phyloP scores from a whole-genome alignment of 2,113 vertebrate species.

The Colaptes auratus region DNA sequence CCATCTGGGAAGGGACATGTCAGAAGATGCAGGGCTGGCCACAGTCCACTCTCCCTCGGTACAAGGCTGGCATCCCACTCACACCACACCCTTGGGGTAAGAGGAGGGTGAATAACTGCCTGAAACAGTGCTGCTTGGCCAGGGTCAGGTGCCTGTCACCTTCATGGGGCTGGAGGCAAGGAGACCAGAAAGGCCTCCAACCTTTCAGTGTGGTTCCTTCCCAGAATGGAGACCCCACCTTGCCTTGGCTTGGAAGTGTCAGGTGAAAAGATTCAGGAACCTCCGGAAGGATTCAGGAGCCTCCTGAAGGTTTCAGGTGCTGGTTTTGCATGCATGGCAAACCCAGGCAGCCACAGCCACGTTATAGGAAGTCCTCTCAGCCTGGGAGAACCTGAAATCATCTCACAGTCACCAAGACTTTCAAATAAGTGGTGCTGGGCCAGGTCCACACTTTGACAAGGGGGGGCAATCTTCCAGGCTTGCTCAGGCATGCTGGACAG shows the following conservation, averaged over 20 bases:
- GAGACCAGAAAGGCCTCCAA: not conserved
- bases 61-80: not conserved
- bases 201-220: not conserved
- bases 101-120: not conserved
- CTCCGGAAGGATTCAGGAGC: not conserved
- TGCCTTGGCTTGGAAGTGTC: not conserved
- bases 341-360: not conserved
- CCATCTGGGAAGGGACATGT: rapidly evolving
- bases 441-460: rapidly evolving
- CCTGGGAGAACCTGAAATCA: not conserved
- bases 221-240: not conserved
- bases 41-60: rapidly evolving
- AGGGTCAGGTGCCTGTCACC: rapidly evolving
- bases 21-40: not conserved
- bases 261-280: not conserved
- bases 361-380: rapidly evolving
- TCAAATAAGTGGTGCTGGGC: not conserved
- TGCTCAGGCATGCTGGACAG: not conserved
- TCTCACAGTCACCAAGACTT: not conserved
- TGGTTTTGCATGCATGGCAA: not conserved
- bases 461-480: not conserved
- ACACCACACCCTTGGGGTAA: not conserved
- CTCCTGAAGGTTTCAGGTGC: not conserved
- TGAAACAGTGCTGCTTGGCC: not conserved
- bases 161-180: not conserved